Percentiles rank a stretch among this genome's conserved stretches.
phyloP scores from a whole-genome alignment of 2,888 invertebrate genomes.

The Argynnis bischoffii region DNA sequence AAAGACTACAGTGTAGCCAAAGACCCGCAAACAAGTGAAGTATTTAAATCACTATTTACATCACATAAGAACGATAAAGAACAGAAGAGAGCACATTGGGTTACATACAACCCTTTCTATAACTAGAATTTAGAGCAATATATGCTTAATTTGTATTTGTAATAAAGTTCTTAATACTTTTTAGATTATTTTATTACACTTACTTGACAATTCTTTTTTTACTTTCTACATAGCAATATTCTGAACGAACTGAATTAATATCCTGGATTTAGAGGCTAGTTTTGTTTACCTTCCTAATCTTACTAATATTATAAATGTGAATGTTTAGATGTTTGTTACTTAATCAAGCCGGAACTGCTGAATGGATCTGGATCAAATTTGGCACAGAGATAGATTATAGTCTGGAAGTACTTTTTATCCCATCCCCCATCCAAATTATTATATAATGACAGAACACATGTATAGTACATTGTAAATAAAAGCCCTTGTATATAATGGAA shows the following conservation, averaged over 20 bases:
- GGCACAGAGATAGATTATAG: too few species aligned
- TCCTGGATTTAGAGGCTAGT: too few species aligned
- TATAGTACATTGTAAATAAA: neutral
- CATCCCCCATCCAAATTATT: too few species aligned
- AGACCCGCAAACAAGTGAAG: constrained; percentile 94
- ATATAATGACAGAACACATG: too few species aligned
- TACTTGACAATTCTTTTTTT: neutral
- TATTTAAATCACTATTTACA: constrained; percentile 97
- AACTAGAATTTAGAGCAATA: constrained; percentile 74
- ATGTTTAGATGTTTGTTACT: too few species aligned
- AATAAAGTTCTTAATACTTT: neutral
- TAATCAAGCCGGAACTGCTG: too few species aligned
- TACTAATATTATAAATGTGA: too few species aligned
- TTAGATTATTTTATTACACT: neutral
- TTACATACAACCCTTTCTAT: constrained; percentile 98
- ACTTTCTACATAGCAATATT: too few species aligned
- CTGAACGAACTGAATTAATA: too few species aligned
- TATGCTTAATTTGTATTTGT: neutral
- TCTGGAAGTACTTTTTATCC: too few species aligned
- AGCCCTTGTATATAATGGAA: constrained; percentile 10
- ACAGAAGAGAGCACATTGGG: constrained; percentile 97
- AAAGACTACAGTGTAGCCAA: constrained; percentile 92
- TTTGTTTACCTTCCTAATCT: too few species aligned
- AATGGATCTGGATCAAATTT: too few species aligned
- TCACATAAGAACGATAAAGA: constrained; percentile 92